Evolutionary conservation across 2,888 invertebrate species (phyloP).

Genomic region (Trissolcus brochymenae): DNA sequence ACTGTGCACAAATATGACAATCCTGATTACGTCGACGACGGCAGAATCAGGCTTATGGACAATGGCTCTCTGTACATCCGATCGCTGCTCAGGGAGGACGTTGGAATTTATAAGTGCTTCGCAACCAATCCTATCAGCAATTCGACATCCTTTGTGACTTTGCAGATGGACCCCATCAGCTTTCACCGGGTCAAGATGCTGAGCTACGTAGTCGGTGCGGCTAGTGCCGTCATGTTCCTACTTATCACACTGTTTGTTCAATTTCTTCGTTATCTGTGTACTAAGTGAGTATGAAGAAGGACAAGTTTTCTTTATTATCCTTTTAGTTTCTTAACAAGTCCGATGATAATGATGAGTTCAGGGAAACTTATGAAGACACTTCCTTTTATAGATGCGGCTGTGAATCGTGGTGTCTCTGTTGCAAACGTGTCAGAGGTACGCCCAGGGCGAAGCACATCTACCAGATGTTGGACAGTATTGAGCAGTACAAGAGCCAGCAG

Average conservation of each 20-base stretch:
- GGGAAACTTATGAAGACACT: neutral
- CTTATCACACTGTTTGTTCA: conserved; percentile 88
- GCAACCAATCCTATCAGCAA: conserved; percentile 91
- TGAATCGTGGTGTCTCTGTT: conserved; percentile 86
- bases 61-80: conserved; percentile 88
- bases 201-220: conserved; percentile 88
- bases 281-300: conserved; percentile 80
- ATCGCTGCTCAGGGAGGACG: conserved; percentile 85
- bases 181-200: conserved; percentile 89
- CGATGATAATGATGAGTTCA: neutral
- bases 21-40: conserved; percentile 69
- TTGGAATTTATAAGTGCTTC: conserved; percentile 90
- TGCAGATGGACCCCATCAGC: conserved; percentile 91
- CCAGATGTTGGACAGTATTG: conserved; percentile 92
- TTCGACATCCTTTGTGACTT: conserved; percentile 83
- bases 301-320: neutral
- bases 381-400: conserved; percentile 82
- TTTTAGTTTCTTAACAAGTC: too few species aligned
- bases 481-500: conserved; percentile 92
- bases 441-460: conserved; percentile 90
- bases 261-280: conserved; percentile 83
- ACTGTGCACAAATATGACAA: conserved; percentile 79
- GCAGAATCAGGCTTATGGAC: conserved; percentile 82
- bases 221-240: conserved; percentile 88
- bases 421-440: conserved; percentile 82